A percentile compares a stretch with the other conserved stretches of the same genome.
These are phyloP conservation scores for Chaetoderma sp. DNA, from an alignment of 2,888 invertebrate species.

Conservation along the genomic window DNA sequence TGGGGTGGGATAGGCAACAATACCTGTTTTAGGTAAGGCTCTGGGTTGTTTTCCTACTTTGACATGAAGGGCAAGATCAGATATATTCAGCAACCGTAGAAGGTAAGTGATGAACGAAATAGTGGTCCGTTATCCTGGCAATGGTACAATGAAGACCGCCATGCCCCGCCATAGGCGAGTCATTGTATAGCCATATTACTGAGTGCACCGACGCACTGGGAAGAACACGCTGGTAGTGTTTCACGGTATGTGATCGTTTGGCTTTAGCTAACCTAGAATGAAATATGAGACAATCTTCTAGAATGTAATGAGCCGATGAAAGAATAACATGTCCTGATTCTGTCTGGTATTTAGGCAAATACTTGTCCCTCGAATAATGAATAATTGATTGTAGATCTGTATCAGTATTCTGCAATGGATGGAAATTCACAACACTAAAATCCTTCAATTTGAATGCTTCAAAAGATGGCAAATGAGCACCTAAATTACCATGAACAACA, in stretches of 20 bases:
- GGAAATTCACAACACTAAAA: slow-evolving; percentile 9
- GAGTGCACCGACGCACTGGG: not conserved
- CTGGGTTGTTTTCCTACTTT: no score
- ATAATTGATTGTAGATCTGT: slow-evolving; percentile 15
- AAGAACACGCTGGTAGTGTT: slow-evolving; percentile 14
- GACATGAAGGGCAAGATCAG: no score
- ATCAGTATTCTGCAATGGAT: slow-evolving; percentile 20
- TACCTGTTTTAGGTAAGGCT: not conserved
- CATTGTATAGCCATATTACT: slow-evolving; percentile 1
- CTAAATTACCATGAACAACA: no score
- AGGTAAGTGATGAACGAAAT: not conserved
- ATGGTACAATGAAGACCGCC: slow-evolving; percentile 9
- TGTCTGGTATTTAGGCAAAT: slow-evolving; percentile 29
- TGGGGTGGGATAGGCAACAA: not conserved
- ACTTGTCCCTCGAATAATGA: slow-evolving; percentile 5
- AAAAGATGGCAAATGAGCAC: no score
- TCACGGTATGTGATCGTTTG: slow-evolving; percentile 6
- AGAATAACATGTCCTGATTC: slow-evolving; percentile 15
- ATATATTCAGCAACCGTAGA: slow-evolving; percentile 2
- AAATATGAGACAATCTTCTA: slow-evolving; percentile 1
- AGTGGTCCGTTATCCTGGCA: slow-evolving; percentile 9
- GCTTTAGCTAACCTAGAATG: slow-evolving; percentile 14
- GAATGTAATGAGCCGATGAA: not conserved
- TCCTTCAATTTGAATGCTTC: not conserved
- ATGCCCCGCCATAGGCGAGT: slow-evolving; percentile 15